Evolutionary conservation across 2,888 invertebrate species (phyloP).

Genomic region (Noctua fimbriata): DNA sequence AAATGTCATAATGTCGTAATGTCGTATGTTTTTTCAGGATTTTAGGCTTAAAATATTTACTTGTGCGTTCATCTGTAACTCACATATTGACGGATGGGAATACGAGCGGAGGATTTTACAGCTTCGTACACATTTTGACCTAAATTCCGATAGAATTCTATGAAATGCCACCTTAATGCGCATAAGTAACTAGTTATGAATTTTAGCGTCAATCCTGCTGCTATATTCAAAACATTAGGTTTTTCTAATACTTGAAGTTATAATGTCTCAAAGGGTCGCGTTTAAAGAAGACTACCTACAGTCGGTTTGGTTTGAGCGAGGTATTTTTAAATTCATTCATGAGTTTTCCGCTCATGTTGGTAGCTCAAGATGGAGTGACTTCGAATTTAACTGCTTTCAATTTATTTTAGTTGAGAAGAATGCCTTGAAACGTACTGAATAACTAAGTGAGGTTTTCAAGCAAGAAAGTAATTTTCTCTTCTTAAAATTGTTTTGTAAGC

Average conservation of each 20-base stretch:
- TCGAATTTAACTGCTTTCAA: constrained; percentile 61
- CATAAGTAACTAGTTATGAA: background rate
- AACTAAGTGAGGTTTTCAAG: constrained; percentile 38
- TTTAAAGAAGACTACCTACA: background rate
- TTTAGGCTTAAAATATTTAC: constrained; percentile 14
- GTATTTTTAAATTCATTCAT: constrained; percentile 63
- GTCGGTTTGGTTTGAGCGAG: constrained; percentile 26
- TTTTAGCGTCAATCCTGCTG: background rate
- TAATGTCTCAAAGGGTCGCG: background rate
- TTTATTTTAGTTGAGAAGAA: constrained; percentile 61
- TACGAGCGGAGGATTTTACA: background rate
- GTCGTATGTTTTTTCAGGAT: background rate
- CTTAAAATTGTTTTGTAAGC: background rate
- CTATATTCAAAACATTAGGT: background rate
- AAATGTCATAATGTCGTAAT: constrained; percentile 23
- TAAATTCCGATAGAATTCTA: constrained; percentile 4
- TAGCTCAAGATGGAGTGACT: constrained; percentile 45
- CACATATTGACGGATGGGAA: background rate
- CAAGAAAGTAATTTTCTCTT: background rate
- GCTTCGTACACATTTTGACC: background rate
- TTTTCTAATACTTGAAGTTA: background rate
- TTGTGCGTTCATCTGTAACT: background rate
- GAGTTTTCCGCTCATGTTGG: constrained; percentile 51
- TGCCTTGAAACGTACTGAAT: constrained; percentile 46
- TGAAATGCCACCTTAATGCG: background rate